phyloP scores from a whole-genome alignment of 2,797 vertebrate genomes.

The Spea hammondii region DNA sequence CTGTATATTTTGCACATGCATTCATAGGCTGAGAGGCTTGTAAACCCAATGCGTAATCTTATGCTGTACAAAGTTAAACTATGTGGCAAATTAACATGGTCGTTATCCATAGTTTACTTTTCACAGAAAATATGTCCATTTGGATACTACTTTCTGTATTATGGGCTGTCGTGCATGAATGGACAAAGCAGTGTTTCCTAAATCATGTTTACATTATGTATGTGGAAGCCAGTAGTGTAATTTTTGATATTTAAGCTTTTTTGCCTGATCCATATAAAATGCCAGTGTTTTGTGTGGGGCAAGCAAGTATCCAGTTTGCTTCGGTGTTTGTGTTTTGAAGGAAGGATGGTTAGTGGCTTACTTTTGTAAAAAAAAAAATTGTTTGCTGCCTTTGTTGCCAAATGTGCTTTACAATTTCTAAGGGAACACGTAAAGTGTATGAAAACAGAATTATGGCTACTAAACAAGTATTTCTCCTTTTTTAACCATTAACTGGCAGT shows the following conservation, averaged over 20 bases:
- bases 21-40: not conserved
- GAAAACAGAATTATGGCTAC: no score
- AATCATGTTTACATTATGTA: no score
- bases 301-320: not conserved
- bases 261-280: no score
- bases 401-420: not conserved
- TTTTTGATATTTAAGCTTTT: no score
- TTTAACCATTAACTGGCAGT: no score
- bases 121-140: not conserved
- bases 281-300: no score
- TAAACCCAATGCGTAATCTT: no score
- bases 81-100: not conserved
- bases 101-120: not conserved
- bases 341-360: not conserved
- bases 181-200: no score
- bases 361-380: not conserved
- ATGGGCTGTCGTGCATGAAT: no score
- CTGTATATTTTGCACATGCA: slow-evolving; percentile 21
- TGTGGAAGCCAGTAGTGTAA: no score
- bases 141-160: no score
- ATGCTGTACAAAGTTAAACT: not conserved
- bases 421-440: not conserved
- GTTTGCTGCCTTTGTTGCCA: not conserved
- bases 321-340: not conserved
- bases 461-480: no score